Percentiles rank a stretch among this genome's conserved stretches.
phyloP scores from a whole-genome alignment of 2,797 vertebrate genomes.

The Smutsia temminckii region DNA sequence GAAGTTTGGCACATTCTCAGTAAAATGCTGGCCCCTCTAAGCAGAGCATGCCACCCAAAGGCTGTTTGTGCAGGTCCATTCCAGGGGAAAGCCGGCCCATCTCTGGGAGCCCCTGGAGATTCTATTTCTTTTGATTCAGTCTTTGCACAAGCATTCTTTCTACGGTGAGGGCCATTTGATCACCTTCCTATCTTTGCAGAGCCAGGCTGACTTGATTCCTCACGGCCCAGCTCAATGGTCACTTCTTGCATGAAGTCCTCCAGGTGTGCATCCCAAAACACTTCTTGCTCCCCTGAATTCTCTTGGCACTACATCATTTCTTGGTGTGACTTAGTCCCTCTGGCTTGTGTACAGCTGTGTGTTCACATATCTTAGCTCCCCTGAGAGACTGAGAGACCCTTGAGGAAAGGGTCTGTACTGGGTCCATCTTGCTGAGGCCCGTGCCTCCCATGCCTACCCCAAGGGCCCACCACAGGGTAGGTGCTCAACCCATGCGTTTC shows the following conservation, averaged over 20 bases:
- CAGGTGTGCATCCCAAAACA: too few relatives aligned
- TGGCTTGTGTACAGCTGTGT: not conserved
- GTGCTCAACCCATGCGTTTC: not conserved
- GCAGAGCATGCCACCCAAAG: rapidly evolving
- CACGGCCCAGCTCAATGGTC: not conserved
- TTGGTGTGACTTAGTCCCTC: not conserved
- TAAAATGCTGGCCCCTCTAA: not conserved
- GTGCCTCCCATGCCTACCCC: rapidly evolving
- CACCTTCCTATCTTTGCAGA: not conserved
- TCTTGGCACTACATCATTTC: not conserved
- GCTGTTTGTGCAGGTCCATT: not conserved
- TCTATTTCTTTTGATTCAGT: not conserved
- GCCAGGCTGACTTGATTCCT: not conserved
- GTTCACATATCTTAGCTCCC: not conserved
- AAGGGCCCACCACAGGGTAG: not conserved
- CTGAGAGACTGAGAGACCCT: not conserved
- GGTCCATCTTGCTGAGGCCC: not conserved
- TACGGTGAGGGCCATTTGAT: not conserved
- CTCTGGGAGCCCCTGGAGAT: not conserved
- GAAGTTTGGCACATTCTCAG: not conserved
- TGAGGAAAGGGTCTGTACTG: not conserved
- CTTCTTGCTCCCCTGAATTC: not conserved
- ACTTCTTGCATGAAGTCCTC: not conserved
- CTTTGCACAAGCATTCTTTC: not conserved
- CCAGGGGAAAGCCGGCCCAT: not conserved